A percentile compares a stretch with the other conserved stretches of the same genome.
Evolutionary conservation across 2,888 invertebrate species (phyloP).

Genomic region (Gibbula magus): DNA sequence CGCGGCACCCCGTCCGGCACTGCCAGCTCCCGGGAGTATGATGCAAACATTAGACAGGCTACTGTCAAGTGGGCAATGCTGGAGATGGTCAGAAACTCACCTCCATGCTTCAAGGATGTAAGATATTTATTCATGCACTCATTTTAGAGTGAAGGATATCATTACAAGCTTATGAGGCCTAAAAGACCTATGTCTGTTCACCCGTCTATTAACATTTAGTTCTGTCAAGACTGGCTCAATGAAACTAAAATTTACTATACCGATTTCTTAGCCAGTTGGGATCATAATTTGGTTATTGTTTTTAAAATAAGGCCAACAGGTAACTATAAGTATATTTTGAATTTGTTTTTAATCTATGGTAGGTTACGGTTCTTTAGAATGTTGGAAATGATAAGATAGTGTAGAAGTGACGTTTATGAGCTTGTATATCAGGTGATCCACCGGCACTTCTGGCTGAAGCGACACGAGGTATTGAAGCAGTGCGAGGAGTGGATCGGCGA

Average conservation of each 20-base stretch:
- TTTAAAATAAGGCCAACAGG: too few species aligned
- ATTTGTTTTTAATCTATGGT: not conserved
- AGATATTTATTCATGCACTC: not conserved
- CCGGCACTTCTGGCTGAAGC: slow-evolving; percentile 95
- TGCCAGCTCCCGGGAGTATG: slow-evolving; percentile 93
- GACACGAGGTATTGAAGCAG: slow-evolving; percentile 91
- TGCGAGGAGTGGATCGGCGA: slow-evolving; percentile 93
- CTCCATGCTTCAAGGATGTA: slow-evolving; percentile 84
- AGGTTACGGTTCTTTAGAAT: too few species aligned
- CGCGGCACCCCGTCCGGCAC: slow-evolving; percentile 81
- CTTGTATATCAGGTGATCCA: slow-evolving; percentile 84
- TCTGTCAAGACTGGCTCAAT: too few species aligned
- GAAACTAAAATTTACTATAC: too few species aligned
- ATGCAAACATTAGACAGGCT: slow-evolving; percentile 95
- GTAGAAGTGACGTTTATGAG: too few species aligned
- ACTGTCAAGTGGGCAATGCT: slow-evolving; percentile 97
- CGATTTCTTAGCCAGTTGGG: too few species aligned
- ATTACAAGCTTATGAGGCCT: not conserved
- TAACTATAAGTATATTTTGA: too few species aligned
- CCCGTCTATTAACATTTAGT: not conserved
- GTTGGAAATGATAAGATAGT: too few species aligned
- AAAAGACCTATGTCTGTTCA: not conserved
- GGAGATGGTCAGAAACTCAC: slow-evolving; percentile 91
- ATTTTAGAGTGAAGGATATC: not conserved
- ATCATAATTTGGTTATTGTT: too few species aligned